phyloP scores from a whole-genome alignment of 2,113 vertebrate genomes.

The Lepus americanus region DNA sequence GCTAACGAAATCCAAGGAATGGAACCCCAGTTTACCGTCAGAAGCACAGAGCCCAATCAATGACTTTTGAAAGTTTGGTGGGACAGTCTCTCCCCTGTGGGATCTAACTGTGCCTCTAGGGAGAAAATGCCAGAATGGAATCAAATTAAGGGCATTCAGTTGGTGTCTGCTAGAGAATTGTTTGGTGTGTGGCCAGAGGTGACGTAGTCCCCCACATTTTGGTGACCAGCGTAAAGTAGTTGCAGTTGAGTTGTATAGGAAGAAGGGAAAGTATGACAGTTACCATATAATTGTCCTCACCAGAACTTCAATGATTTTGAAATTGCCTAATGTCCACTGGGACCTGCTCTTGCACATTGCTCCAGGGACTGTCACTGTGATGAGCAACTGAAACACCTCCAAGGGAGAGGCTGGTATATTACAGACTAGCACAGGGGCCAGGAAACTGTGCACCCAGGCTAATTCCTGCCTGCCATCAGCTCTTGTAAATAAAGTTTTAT shows the following conservation, averaged over 20 bases:
- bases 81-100: background rate
- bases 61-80: background rate
- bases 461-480: background rate
- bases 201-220: background rate
- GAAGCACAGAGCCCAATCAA: background rate
- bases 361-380: background rate
- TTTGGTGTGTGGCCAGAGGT: background rate
- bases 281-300: background rate
- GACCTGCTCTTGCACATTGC: background rate
- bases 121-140: background rate
- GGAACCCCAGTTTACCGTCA: background rate
- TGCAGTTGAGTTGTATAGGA: background rate
- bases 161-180: background rate
- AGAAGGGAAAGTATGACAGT: background rate
- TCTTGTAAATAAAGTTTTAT: slow-evolving; percentile 32
- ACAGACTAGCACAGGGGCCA: background rate
- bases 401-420: background rate
- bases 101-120: background rate
- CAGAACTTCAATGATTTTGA: background rate
- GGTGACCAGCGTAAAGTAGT: background rate
- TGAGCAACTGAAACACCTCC: background rate
- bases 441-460: background rate
- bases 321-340: background rate
- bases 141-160: background rate
- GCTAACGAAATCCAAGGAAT: background rate